Evolutionary conservation across 2,113 vertebrate genomes (phyloP).

Genomic region (Tenebrosternarchus preto): DNA sequence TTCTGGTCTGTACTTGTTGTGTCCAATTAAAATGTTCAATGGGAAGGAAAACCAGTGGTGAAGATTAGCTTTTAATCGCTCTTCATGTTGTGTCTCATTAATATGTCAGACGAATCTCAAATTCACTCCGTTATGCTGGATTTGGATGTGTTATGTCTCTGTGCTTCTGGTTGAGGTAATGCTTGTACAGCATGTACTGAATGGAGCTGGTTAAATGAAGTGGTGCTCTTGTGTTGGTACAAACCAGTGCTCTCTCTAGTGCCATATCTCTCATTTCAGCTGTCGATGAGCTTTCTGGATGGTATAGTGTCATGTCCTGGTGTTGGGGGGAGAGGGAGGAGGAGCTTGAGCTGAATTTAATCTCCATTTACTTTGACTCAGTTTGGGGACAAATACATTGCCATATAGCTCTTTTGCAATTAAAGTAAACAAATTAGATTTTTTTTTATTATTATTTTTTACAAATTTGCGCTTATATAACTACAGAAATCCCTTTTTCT

Average conservation of each 20-base stretch:
- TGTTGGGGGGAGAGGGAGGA: background rate
- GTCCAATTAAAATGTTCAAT: constrained; percentile 44
- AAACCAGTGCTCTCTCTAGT: background rate
- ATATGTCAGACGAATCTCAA: constrained; percentile 46
- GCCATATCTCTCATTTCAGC: constrained; percentile 15
- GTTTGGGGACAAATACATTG: background rate
- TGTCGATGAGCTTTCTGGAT: constrained; percentile 3
- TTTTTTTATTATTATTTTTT: no score
- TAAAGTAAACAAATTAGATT: constrained; percentile 20
- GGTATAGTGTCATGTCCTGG: background rate
- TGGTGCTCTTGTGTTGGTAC: background rate
- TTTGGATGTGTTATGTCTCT: constrained; percentile 29
- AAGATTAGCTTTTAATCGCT: constrained; percentile 38
- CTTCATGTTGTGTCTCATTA: constrained; percentile 38
- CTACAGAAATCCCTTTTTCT: constrained; percentile 9
- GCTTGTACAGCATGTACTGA: constrained; percentile 1
- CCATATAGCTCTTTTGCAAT: background rate
- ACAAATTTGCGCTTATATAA: constrained; percentile 31
- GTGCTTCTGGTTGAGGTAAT: constrained; percentile 4
- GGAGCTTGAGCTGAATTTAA: constrained; percentile 8
- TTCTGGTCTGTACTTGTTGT: constrained; percentile 36
- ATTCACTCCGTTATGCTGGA: constrained; percentile 27
- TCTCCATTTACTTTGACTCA: background rate
- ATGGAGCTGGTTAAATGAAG: constrained; percentile 1
- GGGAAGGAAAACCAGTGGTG: constrained; percentile 40